phyloP scores from a whole-genome alignment of 2,797 vertebrate species.

The Ctenopoma multispine region DNA sequence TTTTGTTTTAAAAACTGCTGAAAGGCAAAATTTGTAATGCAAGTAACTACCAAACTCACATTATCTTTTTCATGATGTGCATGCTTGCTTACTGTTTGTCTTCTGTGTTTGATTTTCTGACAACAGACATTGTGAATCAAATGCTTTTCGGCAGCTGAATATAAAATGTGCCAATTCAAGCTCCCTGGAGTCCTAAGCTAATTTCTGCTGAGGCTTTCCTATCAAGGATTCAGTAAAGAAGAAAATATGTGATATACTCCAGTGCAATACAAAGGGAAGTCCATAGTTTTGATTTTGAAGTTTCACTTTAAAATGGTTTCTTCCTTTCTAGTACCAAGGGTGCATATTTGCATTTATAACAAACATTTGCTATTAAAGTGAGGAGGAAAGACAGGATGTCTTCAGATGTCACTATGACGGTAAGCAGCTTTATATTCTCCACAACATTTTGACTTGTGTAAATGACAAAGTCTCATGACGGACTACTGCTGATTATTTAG shows the following conservation, averaged over 20 bases:
- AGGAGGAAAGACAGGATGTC: not conserved
- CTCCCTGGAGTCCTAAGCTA: slow-evolving; percentile 49
- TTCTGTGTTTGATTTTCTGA: slow-evolving; percentile 56
- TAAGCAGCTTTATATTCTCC: too few relatives aligned
- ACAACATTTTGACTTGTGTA: too few relatives aligned
- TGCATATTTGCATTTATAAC: slow-evolving; percentile 14
- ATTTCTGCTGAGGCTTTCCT: slow-evolving; percentile 46
- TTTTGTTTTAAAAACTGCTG: slow-evolving; percentile 36
- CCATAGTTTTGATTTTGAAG: slow-evolving; percentile 27
- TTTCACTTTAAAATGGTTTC: slow-evolving; percentile 19
- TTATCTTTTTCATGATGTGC: slow-evolving; percentile 22
- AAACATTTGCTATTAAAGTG: not conserved
- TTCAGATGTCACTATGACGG: not conserved
- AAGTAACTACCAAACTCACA: slow-evolving; percentile 19
- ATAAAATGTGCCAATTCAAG: slow-evolving; percentile 53
- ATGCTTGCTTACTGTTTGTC: slow-evolving; percentile 38
- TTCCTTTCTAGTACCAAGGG: slow-evolving; percentile 5
- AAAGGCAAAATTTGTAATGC: slow-evolving; percentile 30
- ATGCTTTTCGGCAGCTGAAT: slow-evolving; percentile 48
- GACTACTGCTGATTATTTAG: too few relatives aligned
- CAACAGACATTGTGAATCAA: slow-evolving; percentile 46
- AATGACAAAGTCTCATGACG: too few relatives aligned
- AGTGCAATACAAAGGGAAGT: slow-evolving; percentile 19
- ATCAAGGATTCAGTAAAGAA: slow-evolving; percentile 38
- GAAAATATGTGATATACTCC: slow-evolving; percentile 36